These are phyloP conservation scores for Oreochromis spilurus DNA, from an alignment of 2,113 vertebrate genomes.

Conservation along the genomic window DNA sequence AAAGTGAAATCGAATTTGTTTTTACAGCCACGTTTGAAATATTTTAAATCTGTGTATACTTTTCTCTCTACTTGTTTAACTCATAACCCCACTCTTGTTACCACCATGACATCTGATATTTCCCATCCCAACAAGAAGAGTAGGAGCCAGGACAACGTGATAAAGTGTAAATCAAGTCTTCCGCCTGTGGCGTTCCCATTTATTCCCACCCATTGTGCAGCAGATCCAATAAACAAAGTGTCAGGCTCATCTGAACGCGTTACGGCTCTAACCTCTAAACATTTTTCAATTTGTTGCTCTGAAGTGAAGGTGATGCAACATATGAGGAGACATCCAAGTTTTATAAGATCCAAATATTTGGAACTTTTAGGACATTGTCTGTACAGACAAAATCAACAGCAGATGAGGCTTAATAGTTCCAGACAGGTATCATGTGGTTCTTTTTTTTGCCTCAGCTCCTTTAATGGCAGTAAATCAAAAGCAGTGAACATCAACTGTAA, in stretches of 20 bases:
- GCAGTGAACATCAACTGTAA: neutral
- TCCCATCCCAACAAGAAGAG: slow-evolving; percentile 15
- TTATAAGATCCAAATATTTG: neutral
- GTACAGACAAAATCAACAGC: neutral
- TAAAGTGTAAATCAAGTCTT: slow-evolving; percentile 24
- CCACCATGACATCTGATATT: slow-evolving; percentile 12
- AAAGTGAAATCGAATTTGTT: neutral
- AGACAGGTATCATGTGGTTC: neutral
- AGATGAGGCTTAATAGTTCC: neutral
- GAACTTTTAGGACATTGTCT: neutral
- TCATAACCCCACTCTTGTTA: neutral
- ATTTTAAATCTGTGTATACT: neutral
- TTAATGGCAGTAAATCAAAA: neutral
- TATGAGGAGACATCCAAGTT: neutral
- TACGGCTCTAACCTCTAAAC: neutral
- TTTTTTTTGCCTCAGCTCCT: neutral
- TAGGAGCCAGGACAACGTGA: slow-evolving; percentile 3
- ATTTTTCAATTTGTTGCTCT: neutral
- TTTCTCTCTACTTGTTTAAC: neutral
- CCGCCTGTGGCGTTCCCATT: neutral
- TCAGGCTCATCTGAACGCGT: neutral
- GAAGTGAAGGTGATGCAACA: neutral
- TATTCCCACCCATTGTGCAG: neutral
- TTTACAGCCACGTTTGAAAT: neutral
- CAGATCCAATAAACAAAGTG: neutral